A percentile compares a stretch with the other conserved stretches of the same genome.
Evolutionary conservation across 2,113 vertebrate genomes (phyloP).

Genomic region (Oenanthe melanoleuca): DNA sequence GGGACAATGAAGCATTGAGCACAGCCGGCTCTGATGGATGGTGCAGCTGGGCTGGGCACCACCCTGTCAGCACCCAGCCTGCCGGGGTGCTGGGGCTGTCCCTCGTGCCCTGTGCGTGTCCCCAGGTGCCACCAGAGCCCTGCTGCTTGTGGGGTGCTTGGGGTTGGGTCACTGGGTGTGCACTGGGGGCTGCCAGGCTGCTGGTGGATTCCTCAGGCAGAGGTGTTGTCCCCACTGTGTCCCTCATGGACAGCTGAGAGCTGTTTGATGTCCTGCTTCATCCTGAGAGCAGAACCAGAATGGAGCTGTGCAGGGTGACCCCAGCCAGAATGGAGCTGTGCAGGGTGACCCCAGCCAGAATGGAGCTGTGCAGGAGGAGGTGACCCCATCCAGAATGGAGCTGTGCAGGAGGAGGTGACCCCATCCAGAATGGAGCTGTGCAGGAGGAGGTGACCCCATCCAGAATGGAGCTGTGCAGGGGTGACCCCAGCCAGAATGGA

Average conservation of each 20-base stretch:
- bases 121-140: fast-evolving
- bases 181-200: background rate
- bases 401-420: fast-evolving
- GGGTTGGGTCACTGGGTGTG: fast-evolving
- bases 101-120: fast-evolving
- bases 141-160: background rate
- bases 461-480: fast-evolving
- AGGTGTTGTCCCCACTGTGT: fast-evolving
- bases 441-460: fast-evolving
- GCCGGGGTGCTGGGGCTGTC: fast-evolving
- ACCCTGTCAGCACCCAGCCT: background rate
- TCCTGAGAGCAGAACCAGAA: background rate
- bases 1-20: background rate
- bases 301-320: fast-evolving
- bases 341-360: fast-evolving
- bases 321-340: background rate
- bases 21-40: background rate
- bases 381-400: background rate
- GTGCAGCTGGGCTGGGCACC: background rate
- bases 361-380: fast-evolving
- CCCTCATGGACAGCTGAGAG: background rate
- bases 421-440: background rate
- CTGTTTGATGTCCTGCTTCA: fast-evolving
- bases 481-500: background rate
- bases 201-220: background rate